Base-by-base conservation (phyloP, 1,140 invertebrate species). In the Nasonia longicornis region DNA sequence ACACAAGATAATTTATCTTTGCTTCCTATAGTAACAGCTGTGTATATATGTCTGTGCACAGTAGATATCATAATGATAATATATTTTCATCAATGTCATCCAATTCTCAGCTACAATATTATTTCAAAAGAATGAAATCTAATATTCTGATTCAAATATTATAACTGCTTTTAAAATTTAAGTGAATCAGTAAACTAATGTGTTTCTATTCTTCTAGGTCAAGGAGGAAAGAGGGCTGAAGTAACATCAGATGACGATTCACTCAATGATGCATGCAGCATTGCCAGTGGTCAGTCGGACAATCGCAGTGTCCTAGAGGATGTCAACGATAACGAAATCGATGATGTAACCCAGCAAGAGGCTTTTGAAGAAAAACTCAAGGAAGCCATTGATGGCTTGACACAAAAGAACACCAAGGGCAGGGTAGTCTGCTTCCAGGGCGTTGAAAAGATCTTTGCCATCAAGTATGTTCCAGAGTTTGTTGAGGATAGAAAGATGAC, bases 301-400 rank as follows among this genome's bases (percentile, higher is more conserved):
- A 92, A 90, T 78, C 91, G 91, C 35, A 93, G 92, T 84, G 91
- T 93, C 64, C 85, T 92, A n/a, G 94, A 94, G 31, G 94, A 95
- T 16, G 91, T 89, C 38, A 90, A 92, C 29, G 86, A 88, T 81
- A 92, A 92, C 67, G 92, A 92, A 74, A 90, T 91, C 63, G 93
- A 93, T 70, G 93, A 94, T 77, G 87, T 93, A 14, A 89, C 91
- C 73, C 91, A 92, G 82, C 92, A 92, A 82, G 97, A 98, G 87
- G 93, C 95, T 64, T 95, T 97, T 86, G 97, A 98, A 89, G 97
- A 98, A 74, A 97, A 97, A 89, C 90, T 98, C 22, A 93, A 94
- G 31, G 96, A 97, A 86, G 93, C 94, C 0, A 94, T 98, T 70
- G 98, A 98, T 88, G 95, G 95, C 38, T 90, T 97, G 10, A 94